A percentile compares a stretch with the other conserved stretches of the same genome.
Conservation (phyloP, 1,140 invertebrate genomes). For the Pararge aegeria region DNA sequence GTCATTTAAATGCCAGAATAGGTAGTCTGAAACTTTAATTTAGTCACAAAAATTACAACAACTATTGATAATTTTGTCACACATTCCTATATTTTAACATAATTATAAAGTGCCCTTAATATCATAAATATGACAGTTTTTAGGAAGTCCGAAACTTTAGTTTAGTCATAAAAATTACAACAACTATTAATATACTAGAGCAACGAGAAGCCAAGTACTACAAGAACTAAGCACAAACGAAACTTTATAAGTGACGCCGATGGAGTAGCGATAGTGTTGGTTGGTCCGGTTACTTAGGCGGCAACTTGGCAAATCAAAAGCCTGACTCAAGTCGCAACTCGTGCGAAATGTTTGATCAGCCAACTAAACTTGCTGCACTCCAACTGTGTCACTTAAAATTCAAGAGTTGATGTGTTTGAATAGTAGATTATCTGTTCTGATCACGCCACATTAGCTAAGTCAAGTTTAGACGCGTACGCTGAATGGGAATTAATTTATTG, state of each 20-base stretch:
- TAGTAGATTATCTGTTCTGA: slow-evolving; percentile 20
- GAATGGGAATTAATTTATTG: background rate
- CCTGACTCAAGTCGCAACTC: slow-evolving; percentile 43
- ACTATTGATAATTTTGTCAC: too few relatives aligned
- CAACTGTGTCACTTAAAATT: slow-evolving; percentile 35
- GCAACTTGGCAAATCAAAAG: slow-evolving; percentile 67
- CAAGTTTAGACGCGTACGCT: background rate
- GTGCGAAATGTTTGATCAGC: slow-evolving; percentile 56
- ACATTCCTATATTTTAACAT: too few relatives aligned
- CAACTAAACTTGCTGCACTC: slow-evolving; percentile 43
- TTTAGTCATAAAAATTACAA: too few relatives aligned
- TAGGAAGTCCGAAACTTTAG: too few relatives aligned
- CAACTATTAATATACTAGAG: too few relatives aligned
- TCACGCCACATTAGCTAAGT: background rate
- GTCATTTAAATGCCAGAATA: too few relatives aligned
- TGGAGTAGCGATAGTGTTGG: slow-evolving; percentile 37
- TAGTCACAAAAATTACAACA: too few relatives aligned
- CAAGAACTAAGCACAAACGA: too few relatives aligned
- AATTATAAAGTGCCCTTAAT: too few relatives aligned
- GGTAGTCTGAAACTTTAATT: too few relatives aligned
- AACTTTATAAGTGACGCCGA: slow-evolving; percentile 27
- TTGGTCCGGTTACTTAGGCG: slow-evolving; percentile 48
- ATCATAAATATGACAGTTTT: too few relatives aligned
- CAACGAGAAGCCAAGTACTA: too few relatives aligned
- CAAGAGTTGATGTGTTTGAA: slow-evolving; percentile 21